Evolutionary conservation across 92 coral and sea anemone genomes (phyloP).

Genomic region (Actinostola sp.): DNA sequence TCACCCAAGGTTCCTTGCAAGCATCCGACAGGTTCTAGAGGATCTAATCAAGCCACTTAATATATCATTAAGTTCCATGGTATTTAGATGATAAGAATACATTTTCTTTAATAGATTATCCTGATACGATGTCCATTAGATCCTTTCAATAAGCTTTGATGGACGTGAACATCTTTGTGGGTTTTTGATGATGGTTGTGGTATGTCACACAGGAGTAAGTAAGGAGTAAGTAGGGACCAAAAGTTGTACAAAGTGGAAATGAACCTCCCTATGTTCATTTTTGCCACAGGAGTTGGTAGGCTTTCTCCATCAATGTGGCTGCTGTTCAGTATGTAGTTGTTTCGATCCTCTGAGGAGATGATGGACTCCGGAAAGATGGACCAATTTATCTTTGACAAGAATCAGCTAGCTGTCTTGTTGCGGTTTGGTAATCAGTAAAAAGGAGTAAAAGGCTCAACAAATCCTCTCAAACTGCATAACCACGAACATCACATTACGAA

Average conservation of each 20-base stretch:
- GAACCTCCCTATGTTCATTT: not conserved
- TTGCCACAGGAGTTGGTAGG: no score
- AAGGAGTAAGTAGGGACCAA: not conserved
- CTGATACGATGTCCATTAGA: constrained; percentile 28
- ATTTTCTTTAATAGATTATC: constrained; percentile 24
- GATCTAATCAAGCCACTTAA: constrained; percentile 31
- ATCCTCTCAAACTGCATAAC: constrained; percentile 12
- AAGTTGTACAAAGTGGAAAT: not conserved
- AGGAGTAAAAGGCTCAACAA: constrained; percentile 9
- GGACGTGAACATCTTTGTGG: constrained; percentile 14
- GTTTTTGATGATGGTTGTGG: constrained; percentile 3
- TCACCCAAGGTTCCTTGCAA: constrained; percentile 51
- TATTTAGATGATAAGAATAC: constrained; percentile 29
- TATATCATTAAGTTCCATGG: constrained; percentile 23
- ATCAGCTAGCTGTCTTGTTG: constrained; percentile 10
- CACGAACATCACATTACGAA: not conserved
- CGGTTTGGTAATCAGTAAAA: constrained; percentile 11
- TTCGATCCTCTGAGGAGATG: no score
- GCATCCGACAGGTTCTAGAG: constrained; percentile 37
- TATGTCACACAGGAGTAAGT: not conserved
- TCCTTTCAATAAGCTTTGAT: constrained; percentile 13
- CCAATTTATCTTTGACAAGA: not conserved
- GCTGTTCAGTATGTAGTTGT: no score
- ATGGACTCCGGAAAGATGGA: no score
- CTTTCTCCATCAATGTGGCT: no score